Percentiles rank a stretch among this genome's conserved stretches.
These are phyloP conservation scores for Branchellion lobata DNA, from an alignment of 2,888 invertebrate genomes.

Conservation along the genomic window DNA sequence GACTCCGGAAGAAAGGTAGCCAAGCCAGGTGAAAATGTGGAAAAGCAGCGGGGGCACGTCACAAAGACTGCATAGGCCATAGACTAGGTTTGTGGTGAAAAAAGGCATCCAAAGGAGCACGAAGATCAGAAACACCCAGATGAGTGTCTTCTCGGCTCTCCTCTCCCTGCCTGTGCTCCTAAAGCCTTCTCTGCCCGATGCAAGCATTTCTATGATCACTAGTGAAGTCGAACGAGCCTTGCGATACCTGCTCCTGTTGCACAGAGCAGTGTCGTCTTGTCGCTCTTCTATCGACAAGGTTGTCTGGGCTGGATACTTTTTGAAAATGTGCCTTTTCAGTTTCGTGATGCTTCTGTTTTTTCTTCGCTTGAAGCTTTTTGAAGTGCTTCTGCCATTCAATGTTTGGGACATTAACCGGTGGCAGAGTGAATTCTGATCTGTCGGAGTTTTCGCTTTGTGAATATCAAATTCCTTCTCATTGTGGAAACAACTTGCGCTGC, in stretches of 20 bases:
- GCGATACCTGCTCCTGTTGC: background rate
- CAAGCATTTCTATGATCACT: conserved; percentile 48
- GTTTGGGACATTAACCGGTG: too few relatives aligned
- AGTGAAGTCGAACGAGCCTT: conserved; percentile 41
- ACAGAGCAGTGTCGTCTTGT: too few relatives aligned
- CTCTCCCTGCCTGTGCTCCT: conserved; percentile 50
- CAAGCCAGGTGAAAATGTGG: conserved; percentile 51
- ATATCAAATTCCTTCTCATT: too few relatives aligned
- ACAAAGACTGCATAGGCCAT: conserved; percentile 50
- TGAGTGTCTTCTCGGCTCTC: conserved; percentile 52
- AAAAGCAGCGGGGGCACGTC: conserved; percentile 49
- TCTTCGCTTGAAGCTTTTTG: too few relatives aligned
- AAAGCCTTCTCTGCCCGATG: conserved; percentile 42
- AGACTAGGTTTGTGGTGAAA: conserved; percentile 51
- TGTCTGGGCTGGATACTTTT: too few relatives aligned
- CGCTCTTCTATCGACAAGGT: background rate
- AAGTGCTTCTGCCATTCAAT: too few relatives aligned
- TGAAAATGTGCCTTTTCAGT: too few relatives aligned
- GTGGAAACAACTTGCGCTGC: too few relatives aligned
- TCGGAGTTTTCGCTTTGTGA: too few relatives aligned
- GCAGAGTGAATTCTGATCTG: too few relatives aligned
- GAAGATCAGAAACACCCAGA: conserved; percentile 53
- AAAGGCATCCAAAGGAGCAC: conserved; percentile 52
- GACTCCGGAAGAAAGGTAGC: conserved; percentile 53
- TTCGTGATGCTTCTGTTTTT: too few relatives aligned